Evolutionary conservation across 1,140 invertebrate species (phyloP).

Genomic region (Whitmania pigra): DNA sequence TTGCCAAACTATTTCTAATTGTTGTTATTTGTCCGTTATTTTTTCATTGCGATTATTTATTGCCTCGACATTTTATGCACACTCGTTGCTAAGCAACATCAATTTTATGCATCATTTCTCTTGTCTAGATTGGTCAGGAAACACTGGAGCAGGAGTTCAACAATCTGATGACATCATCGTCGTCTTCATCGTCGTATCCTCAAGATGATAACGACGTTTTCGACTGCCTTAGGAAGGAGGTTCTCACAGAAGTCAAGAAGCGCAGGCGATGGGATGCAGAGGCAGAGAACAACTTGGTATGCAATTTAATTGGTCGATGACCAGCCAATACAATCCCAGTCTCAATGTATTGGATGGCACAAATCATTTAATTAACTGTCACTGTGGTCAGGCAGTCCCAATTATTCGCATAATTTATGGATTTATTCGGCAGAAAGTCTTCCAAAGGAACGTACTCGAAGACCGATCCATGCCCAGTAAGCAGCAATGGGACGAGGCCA

Average conservation of each 20-base stretch:
- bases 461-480: slow-evolving; percentile 82
- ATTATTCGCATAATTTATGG: not conserved
- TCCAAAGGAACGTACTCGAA: slow-evolving; percentile 89
- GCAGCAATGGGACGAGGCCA: slow-evolving; percentile 81
- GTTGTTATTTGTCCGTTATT: no score
- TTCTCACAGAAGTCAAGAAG: slow-evolving; percentile 53
- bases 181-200: slow-evolving; percentile 39
- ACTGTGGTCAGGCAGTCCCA: not conserved
- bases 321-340: not conserved
- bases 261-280: slow-evolving; percentile 88
- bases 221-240: slow-evolving; percentile 72
- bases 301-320: slow-evolving; percentile 14
- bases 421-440: slow-evolving; percentile 55
- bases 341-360: not conserved
- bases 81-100: no score
- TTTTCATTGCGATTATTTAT: no score
- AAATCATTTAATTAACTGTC: not conserved
- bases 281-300: slow-evolving; percentile 50
- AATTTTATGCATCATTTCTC: no score
- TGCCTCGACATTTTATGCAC: no score
- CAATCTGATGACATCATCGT: slow-evolving; percentile 52
- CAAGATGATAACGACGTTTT: slow-evolving; percentile 63
- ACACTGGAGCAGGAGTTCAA: slow-evolving; percentile 70
- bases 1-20: no score
- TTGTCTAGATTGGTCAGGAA: slow-evolving; percentile 61